Evolutionary conservation across 2,113 vertebrate genomes (phyloP).

Genomic region (Melanerpes formicivorus): DNA sequence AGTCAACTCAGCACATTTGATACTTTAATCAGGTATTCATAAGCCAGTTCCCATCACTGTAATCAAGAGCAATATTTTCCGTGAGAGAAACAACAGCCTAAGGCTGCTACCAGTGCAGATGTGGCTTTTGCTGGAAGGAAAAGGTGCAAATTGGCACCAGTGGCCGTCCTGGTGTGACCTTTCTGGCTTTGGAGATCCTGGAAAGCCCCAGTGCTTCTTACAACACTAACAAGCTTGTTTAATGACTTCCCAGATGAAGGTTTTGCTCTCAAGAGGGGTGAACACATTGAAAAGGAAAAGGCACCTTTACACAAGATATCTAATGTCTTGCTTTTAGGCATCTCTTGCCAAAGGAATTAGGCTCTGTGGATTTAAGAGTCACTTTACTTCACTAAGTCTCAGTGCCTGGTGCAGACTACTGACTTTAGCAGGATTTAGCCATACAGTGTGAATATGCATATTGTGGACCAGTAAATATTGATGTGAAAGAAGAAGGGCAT

Average conservation of each 20-base stretch:
- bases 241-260: not conserved
- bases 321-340: not conserved
- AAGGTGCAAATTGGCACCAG: not conserved
- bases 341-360: not conserved
- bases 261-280: not conserved
- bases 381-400: not conserved
- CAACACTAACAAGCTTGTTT: not conserved
- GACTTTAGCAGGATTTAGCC: not conserved
- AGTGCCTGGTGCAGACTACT: not conserved
- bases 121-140: not conserved
- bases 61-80: not conserved
- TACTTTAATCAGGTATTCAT: not conserved
- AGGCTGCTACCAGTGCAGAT: accelerated
- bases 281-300: not conserved
- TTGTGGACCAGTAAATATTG: not conserved
- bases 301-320: not conserved
- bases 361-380: not conserved
- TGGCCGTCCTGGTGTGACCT: not conserved
- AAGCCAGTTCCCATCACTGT: not conserved
- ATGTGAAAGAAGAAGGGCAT: not conserved
- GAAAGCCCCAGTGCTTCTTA: not conserved
- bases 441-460: not conserved
- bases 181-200: not conserved
- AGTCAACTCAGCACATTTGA: constrained; percentile 28
- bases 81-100: not conserved